A percentile compares a stretch with the other conserved stretches of the same genome.
Evolutionary conservation across 2,113 vertebrate genomes (phyloP).

Genomic region (Leptobrachium leishanense): DNA sequence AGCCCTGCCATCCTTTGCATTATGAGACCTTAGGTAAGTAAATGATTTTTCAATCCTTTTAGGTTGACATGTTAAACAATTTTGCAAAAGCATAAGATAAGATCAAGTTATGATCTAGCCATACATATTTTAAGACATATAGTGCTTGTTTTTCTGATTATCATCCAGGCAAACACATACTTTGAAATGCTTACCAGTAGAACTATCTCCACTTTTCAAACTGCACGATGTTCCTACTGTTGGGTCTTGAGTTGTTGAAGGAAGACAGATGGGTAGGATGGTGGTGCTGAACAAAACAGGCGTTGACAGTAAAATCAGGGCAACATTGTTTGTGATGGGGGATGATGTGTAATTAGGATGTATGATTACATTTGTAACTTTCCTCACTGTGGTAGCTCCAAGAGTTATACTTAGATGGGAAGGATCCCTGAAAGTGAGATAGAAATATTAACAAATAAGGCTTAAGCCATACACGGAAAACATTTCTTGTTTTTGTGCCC

Average conservation of each 20-base stretch:
- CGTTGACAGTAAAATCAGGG: constrained; percentile 29
- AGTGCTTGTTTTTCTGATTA: too few species aligned
- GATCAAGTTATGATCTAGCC: too few species aligned
- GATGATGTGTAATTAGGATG: constrained; percentile 17
- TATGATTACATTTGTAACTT: background rate
- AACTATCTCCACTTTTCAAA: background rate
- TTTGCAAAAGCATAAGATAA: too few species aligned
- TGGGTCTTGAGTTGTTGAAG: background rate
- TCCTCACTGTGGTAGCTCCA: background rate
- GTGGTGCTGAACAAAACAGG: constrained; percentile 4
- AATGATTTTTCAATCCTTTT: too few species aligned
- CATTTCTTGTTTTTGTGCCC: too few species aligned
- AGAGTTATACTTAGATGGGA: background rate
- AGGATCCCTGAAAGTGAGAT: constrained; percentile 5
- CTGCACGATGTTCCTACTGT: background rate
- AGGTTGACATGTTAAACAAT: too few species aligned
- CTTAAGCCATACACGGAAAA: too few species aligned
- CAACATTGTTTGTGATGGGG: constrained; percentile 6
- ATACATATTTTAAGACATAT: too few species aligned
- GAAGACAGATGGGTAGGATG: constrained; percentile 27
- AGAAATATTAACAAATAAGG: too few species aligned
- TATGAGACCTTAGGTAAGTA: too few species aligned
- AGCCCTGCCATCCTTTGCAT: too few species aligned
- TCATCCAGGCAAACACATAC: too few species aligned
- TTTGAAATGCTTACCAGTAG: background rate